Evolutionary conservation across 2,797 vertebrate genomes (phyloP).

Genomic region (Rhyacichthys aspro): DNA sequence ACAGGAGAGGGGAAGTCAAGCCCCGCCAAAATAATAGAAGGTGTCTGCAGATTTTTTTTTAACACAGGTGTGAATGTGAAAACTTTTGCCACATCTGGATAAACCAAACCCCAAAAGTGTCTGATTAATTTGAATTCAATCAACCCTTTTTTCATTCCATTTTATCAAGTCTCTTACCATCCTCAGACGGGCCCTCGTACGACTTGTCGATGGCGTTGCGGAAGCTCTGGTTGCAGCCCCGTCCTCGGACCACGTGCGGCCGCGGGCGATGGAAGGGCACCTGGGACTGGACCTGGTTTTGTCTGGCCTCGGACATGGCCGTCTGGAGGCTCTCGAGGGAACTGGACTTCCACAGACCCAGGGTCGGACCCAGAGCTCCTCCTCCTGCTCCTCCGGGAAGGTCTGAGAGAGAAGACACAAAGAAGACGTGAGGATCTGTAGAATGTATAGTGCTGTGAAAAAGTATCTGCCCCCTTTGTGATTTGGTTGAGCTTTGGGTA

Average conservation of each 20-base stretch:
- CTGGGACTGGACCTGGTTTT: conserved; percentile 81
- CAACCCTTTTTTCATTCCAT: too few species aligned
- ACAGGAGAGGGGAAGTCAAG: too few species aligned
- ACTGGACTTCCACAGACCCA: conserved; percentile 94
- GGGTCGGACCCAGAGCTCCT: conserved; percentile 87
- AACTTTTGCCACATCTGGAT: too few species aligned
- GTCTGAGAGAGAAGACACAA: conserved; percentile 37
- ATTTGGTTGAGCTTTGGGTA: too few species aligned
- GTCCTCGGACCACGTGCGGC: conserved; percentile 88
- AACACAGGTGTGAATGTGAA: too few species aligned
- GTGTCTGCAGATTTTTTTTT: too few species aligned
- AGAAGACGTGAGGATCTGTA: background rate
- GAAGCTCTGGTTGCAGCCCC: conserved; percentile 94
- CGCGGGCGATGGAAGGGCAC: conserved; percentile 91
- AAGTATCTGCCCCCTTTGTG: too few species aligned
- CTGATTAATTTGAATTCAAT: too few species aligned
- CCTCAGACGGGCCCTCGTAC: conserved; percentile 91
- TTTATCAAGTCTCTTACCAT: conserved; percentile 82
- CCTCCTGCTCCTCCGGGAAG: conserved; percentile 16
- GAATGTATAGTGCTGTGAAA: too few species aligned
- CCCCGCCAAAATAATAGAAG: too few species aligned
- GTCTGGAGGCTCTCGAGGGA: conserved; percentile 97
- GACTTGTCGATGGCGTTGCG: conserved; percentile 95
- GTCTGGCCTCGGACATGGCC: conserved; percentile 89
- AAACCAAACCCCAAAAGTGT: too few species aligned